These are phyloP conservation scores for Acropternis orthonyx DNA, from an alignment of 2,797 vertebrate genomes.

Conservation along the genomic window DNA sequence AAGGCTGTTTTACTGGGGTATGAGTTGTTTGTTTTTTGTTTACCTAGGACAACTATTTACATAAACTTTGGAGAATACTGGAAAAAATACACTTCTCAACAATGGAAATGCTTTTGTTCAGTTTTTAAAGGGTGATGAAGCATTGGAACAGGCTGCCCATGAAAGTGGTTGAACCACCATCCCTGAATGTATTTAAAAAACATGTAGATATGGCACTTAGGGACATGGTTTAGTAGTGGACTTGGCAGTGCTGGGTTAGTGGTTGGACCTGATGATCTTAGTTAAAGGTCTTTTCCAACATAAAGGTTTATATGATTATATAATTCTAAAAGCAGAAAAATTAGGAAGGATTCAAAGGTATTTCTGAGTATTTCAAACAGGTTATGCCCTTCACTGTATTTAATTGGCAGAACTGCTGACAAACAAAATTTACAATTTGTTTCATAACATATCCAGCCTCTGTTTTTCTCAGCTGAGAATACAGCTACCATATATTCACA, in stretches of 20 bases:
- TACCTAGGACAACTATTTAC: background rate
- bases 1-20: background rate
- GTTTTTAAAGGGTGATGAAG: background rate
- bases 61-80: background rate
- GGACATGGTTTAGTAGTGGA: background rate
- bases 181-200: background rate
- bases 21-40: background rate
- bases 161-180: background rate
- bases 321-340: background rate
- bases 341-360: background rate
- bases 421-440: background rate
- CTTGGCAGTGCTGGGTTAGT: background rate
- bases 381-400: background rate
- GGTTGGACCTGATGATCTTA: background rate
- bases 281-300: background rate
- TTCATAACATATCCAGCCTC: background rate
- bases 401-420: background rate
- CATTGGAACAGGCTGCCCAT: background rate
- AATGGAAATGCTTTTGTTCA: background rate
- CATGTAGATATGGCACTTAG: background rate
- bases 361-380: background rate
- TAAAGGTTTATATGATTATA: background rate
- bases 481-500: accelerated
- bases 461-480: background rate
- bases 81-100: background rate